phyloP scores from a whole-genome alignment of 2,888 invertebrate species.

The Polyommatus icarus region DNA sequence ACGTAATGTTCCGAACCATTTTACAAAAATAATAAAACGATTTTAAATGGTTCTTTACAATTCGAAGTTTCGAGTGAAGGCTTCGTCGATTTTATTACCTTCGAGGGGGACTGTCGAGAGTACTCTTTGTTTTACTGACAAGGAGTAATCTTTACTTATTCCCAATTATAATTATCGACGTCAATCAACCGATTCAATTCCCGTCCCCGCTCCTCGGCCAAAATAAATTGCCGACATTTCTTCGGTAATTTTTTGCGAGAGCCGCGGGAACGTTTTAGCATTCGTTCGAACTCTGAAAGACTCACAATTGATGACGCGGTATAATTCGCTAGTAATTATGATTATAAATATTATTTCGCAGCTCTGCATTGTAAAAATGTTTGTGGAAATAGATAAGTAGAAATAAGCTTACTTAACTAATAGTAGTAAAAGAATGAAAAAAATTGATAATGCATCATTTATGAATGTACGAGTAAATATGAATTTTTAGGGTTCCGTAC shows the following conservation, averaged over 20 bases:
- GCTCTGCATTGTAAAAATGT: neutral
- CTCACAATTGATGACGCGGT: constrained; percentile 7
- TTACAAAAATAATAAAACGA: constrained; percentile 53
- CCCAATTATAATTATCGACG: constrained; percentile 37
- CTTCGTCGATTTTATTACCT: constrained; percentile 36
- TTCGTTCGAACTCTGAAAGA: neutral
- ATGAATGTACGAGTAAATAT: no score
- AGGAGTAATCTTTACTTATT: constrained; percentile 36
- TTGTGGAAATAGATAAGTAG: neutral
- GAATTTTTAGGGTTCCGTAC: no score
- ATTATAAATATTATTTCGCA: neutral
- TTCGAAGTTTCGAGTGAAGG: constrained; percentile 36
- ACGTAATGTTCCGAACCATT: constrained; percentile 64
- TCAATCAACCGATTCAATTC: constrained; percentile 36
- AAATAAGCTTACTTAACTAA: no score
- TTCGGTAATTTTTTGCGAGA: constrained; percentile 22
- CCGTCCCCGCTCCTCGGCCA: neutral
- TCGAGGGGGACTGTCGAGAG: constrained; percentile 32
- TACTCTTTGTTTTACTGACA: constrained; percentile 37
- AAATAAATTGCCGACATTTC: constrained; percentile 27
- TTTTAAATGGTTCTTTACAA: constrained; percentile 45
- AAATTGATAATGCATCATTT: no score
- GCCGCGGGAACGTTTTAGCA: neutral
- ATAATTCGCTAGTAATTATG: constrained; percentile 18
- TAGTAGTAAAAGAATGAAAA: no score